A percentile compares a stretch with the other conserved stretches of the same genome.
Conservation (phyloP, 2,113 vertebrate species). For the Eulacestoma nigropectus region DNA sequence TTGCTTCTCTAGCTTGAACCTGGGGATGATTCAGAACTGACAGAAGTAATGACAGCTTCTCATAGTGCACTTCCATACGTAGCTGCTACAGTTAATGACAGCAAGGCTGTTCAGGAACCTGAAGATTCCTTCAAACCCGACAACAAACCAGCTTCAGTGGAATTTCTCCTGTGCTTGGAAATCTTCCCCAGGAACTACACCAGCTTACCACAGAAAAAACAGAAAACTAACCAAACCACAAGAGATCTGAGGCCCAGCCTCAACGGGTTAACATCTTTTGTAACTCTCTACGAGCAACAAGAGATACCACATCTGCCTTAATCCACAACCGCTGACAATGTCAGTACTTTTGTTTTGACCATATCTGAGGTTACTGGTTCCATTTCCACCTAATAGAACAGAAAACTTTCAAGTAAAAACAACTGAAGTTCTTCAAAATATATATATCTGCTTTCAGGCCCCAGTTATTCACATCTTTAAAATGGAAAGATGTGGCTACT, state of each 20-base stretch:
- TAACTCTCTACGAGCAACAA: background rate
- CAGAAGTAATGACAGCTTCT: background rate
- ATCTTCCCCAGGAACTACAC: background rate
- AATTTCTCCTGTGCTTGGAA: background rate
- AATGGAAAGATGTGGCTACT: background rate
- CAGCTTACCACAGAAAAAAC: background rate
- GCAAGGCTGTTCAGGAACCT: background rate
- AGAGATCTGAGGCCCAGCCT: background rate
- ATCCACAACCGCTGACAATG: background rate
- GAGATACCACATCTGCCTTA: background rate
- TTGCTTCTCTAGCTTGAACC: background rate
- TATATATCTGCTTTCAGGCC: background rate
- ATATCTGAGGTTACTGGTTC: background rate
- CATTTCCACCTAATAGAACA: background rate
- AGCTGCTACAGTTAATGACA: background rate
- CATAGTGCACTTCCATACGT: accelerated
- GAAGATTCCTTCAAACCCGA: background rate
- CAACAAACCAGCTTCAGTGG: background rate
- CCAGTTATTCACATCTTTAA: background rate
- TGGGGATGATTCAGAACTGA: background rate
- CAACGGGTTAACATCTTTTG: background rate
- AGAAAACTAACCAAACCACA: background rate
- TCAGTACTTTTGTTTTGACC: background rate
- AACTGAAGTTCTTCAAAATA: background rate
- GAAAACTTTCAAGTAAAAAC: background rate